A percentile compares a stretch with the other conserved stretches of the same genome.
Conservation (phyloP, 2,888 invertebrate species). For the Epiblema foenella region DNA sequence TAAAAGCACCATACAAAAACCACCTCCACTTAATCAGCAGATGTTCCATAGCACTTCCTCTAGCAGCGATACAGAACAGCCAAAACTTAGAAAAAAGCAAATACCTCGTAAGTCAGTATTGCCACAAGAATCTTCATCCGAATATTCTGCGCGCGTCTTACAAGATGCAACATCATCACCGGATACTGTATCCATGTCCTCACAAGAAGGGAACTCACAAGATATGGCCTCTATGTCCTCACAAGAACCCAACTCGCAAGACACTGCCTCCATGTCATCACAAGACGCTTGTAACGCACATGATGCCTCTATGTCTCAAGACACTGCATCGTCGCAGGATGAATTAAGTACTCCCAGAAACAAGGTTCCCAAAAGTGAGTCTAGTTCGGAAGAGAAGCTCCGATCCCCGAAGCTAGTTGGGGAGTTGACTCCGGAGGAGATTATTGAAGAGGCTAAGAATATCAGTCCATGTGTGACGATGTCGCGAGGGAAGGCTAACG, state of each 20-base stretch:
- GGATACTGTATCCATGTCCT: not conserved
- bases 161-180: not conserved
- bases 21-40: constrained; percentile 18
- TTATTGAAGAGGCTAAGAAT: constrained; percentile 59
- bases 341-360: constrained; percentile 57
- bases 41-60: constrained; percentile 50
- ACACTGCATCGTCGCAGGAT: constrained; percentile 1
- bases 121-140: not conserved
- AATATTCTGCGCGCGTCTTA: not conserved
- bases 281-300: not conserved
- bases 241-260: not conserved
- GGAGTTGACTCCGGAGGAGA: constrained; percentile 64
- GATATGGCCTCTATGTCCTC: not conserved
- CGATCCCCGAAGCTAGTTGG: constrained; percentile 64
- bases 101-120: not conserved
- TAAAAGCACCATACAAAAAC: constrained; percentile 7
- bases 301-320: not conserved
- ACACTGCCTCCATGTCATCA: not conserved
- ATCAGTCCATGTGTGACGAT: constrained; percentile 85
- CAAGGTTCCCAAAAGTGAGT: constrained; percentile 69
- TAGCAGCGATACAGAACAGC: constrained; percentile 53
- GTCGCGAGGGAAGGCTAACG: constrained; percentile 85
- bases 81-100: constrained; percentile 13
- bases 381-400: constrained; percentile 69
- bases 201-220: constrained; percentile 1